Conservation (phyloP, 1,140 invertebrate species). For the Nephotettix cincticeps region DNA sequence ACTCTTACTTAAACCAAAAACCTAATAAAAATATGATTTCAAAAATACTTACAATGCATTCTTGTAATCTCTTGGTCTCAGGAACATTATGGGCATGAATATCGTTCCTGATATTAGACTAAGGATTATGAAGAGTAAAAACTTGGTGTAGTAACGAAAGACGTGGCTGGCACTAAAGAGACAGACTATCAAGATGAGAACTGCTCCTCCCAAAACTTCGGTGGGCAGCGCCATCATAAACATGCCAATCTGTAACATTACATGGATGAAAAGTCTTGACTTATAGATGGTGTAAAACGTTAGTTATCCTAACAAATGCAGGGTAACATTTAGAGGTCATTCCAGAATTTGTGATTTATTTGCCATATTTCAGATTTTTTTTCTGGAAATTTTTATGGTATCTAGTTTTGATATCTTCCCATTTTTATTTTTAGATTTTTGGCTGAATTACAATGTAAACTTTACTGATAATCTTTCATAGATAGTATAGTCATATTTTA, state of each 20-base stretch:
- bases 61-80: slow-evolving; percentile 63
- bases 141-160: slow-evolving; percentile 60
- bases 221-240: slow-evolving; percentile 10
- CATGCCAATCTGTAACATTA: slow-evolving; percentile 20
- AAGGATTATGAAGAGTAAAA: slow-evolving; percentile 58
- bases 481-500: too few species aligned
- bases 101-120: slow-evolving; percentile 58
- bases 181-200: slow-evolving; percentile 24
- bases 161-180: slow-evolving; percentile 53
- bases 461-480: too few species aligned
- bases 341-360: too few species aligned
- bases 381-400: too few species aligned
- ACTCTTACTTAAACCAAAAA: not conserved
- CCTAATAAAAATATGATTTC: not conserved
- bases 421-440: too few species aligned
- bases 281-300: too few species aligned
- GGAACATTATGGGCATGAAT: slow-evolving; percentile 71
- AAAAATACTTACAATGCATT: slow-evolving; percentile 70
- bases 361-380: too few species aligned
- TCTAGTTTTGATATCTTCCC: too few species aligned
- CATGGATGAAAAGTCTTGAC: too few species aligned
- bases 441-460: too few species aligned
- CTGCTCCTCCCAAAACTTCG: slow-evolving; percentile 19
- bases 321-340: too few species aligned
- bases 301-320: too few species aligned